Base-by-base conservation (phyloP, 2,888 invertebrate genomes). In the Ligdia adustata region DNA sequence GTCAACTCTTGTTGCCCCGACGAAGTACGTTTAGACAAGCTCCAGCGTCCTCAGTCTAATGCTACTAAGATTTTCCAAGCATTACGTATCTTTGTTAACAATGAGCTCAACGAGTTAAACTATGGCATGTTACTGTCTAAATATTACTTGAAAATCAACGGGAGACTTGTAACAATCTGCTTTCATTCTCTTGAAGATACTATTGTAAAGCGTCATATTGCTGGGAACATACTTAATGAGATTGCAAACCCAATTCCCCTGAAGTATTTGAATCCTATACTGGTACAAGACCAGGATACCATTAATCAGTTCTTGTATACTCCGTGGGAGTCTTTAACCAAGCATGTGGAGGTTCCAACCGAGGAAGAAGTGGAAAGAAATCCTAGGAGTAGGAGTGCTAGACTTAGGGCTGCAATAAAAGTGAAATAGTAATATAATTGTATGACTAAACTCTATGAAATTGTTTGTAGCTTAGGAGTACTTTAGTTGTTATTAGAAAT, bases 141-240 rank as follows among this genome's bases (percentile, higher is more conserved):
- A 53, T 92, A 91, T 69, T 95, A 93, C 69, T 90, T 99, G 12
- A 96, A 95, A 83, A 80, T 93, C 0, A 93, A 94, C 22, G 98
- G 98, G 0, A 91, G 93, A 49, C 76, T 98, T 49, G 94, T 96
- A 0, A 94, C 96, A 0, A 92, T 99, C 26, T 94, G 97, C 7
- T 99, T 98, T 79, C 98, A 98, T 82, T 98, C 98, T 0, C 86
- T 98, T 13, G 98, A 99, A 90, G 99, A 99, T 76, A 95, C 95
- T 0, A 95, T 99, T 55, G 95, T 98, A 0, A 99, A 99, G 76
- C 91, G 98, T 5, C 97, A 98, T 78, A 91, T 99, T 12, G 90
- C 92, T 43, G 96, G 96, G 0, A 94, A 96, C 70, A 89, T 95
- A 26, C 89, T 94, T 12, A 93, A 95, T 69, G 93, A 94, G 62